phyloP scores from a whole-genome alignment of 2,113 vertebrate genomes.

The Sceloporus undulatus region DNA sequence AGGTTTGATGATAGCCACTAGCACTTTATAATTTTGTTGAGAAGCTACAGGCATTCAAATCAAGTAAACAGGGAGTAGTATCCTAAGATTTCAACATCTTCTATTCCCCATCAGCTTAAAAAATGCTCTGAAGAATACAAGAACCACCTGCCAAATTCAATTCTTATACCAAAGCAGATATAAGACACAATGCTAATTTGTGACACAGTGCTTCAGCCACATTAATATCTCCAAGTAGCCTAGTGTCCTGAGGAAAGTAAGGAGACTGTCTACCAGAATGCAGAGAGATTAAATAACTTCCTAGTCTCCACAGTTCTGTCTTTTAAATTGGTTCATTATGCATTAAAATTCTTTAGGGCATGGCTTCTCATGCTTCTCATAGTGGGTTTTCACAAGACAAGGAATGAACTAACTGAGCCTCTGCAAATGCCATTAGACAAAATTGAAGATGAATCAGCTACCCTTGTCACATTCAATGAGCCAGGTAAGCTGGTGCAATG shows the following conservation, averaged over 20 bases:
- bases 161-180: not conserved
- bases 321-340: not conserved
- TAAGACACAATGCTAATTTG: not conserved
- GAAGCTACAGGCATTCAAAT: not conserved
- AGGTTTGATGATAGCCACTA: not conserved
- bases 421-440: not conserved
- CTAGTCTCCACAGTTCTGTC: not conserved
- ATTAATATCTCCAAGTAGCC: not conserved
- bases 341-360: not conserved
- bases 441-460: not conserved
- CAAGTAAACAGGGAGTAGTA: not conserved
- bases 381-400: not conserved
- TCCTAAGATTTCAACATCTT: not conserved
- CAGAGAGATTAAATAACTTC: not conserved
- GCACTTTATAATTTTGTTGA: not conserved
- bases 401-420: not conserved
- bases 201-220: not conserved
- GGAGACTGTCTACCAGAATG: too few relatives aligned
- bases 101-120: not conserved
- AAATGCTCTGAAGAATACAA: not conserved
- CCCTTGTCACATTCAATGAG: not conserved
- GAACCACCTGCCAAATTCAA: not conserved
- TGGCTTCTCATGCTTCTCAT: not conserved
- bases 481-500: not conserved
- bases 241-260: not conserved